A percentile compares a stretch with the other conserved stretches of the same genome.
Conservation (phyloP, 2,113 vertebrate genomes). For the Sigmodon hispidus region DNA sequence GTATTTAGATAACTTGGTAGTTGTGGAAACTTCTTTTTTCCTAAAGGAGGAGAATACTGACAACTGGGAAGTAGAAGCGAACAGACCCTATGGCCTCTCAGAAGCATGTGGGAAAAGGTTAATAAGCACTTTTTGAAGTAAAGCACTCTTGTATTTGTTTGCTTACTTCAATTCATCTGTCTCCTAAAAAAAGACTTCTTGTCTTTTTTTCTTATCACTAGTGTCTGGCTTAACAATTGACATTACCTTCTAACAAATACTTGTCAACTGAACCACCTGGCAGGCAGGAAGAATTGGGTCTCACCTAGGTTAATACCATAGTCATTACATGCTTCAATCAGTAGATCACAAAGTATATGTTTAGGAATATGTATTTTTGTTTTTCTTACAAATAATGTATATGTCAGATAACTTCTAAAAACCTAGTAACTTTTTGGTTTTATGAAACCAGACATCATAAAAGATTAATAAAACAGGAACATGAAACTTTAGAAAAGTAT, state of each 20-base stretch:
- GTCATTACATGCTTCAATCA: neutral
- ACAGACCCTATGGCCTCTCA: neutral
- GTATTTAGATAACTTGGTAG: neutral
- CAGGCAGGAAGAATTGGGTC: conserved; percentile 16
- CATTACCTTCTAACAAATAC: neutral
- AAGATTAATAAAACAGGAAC: neutral
- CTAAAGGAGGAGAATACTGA: conserved; percentile 18
- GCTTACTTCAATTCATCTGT: conserved; percentile 13
- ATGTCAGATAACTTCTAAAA: conserved; percentile 17
- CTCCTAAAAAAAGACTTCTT: neutral
- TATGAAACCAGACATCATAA: neutral
- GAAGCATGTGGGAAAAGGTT: conserved; percentile 18
- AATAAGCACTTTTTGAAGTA: neutral
- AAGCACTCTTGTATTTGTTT: neutral
- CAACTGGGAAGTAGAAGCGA: conserved; percentile 26
- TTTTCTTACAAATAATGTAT: conserved; percentile 3
- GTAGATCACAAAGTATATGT: neutral
- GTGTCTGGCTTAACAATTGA: neutral
- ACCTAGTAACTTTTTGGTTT: neutral
- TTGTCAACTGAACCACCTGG: neutral
- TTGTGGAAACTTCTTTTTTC: neutral
- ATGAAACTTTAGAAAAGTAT: neutral
- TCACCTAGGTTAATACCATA: neutral
- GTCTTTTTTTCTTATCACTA: neutral
- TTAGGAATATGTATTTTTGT: conserved; percentile 40